Percentiles rank a stretch among this genome's conserved stretches.
Evolutionary conservation across 2,797 vertebrate species (phyloP).

Genomic region (Gobio occitaniae): DNA sequence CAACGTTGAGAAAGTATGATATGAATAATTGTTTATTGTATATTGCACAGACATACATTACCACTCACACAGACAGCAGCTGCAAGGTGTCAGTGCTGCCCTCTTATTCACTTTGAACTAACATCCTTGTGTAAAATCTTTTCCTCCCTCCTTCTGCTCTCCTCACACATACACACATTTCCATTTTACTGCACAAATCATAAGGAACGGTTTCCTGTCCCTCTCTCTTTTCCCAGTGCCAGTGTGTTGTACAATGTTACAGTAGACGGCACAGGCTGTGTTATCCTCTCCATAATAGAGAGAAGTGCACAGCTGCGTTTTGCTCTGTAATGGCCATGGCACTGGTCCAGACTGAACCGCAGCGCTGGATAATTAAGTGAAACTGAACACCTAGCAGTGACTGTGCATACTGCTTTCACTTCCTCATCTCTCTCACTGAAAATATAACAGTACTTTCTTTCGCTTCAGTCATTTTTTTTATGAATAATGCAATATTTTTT

Average conservation of each 20-base stretch:
- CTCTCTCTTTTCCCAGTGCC: constrained; percentile 62
- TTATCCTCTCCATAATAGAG: constrained; percentile 64
- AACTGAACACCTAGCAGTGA: constrained; percentile 71
- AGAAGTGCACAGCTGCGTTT: constrained; percentile 72
- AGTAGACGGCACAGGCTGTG: constrained; percentile 55
- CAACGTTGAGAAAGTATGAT: background rate
- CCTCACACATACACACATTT: constrained; percentile 35
- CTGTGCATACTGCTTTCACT: constrained; percentile 51
- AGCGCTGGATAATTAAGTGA: constrained; percentile 69
- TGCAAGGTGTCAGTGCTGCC: constrained; percentile 71
- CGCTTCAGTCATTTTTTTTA: background rate
- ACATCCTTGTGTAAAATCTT: constrained; percentile 66
- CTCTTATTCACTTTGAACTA: constrained; percentile 61
- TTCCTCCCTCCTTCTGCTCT: background rate
- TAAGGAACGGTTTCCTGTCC: constrained; percentile 74
- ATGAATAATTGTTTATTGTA: background rate
- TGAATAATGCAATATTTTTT: background rate
- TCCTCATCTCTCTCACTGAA: constrained; percentile 47
- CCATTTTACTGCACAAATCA: constrained; percentile 55
- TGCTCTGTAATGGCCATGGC: constrained; percentile 66
- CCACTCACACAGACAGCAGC: constrained; percentile 61
- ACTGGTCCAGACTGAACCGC: constrained; percentile 62
- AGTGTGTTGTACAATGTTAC: constrained; percentile 45
- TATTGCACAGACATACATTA: constrained; percentile 1
- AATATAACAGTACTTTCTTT: constrained; percentile 55